phyloP scores from a whole-genome alignment of 2,888 invertebrate species.

The Villa cingulata region DNA sequence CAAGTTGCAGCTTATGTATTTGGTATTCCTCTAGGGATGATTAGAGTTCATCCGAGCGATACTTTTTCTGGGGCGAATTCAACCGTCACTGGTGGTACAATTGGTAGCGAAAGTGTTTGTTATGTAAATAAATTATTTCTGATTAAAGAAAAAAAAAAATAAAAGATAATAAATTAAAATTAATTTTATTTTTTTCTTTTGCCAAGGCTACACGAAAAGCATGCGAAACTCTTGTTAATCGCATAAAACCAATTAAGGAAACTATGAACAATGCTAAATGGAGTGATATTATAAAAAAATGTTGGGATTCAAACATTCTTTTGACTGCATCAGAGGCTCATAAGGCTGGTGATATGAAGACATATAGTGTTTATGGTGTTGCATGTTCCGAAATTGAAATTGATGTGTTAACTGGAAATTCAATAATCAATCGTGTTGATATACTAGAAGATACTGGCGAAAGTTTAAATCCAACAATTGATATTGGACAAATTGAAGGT shows the following conservation, averaged over 20 bases:
- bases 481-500: constrained; percentile 62
- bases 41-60: constrained; percentile 47
- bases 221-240: constrained; percentile 43
- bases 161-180: constrained; percentile 29
- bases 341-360: constrained; percentile 34
- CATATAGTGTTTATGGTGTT: constrained; percentile 47
- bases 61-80: constrained; percentile 48
- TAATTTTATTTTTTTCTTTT: constrained; percentile 42
- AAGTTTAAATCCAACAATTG: constrained; percentile 51
- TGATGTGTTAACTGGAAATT: constrained; percentile 56
- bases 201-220: constrained; percentile 42
- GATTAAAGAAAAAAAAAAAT: neutral
- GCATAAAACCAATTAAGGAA: constrained; percentile 43
- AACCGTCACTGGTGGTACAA: constrained; percentile 47
- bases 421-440: constrained; percentile 45
- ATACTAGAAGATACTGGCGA: constrained; percentile 52
- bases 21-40: constrained; percentile 47
- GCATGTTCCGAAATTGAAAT: constrained; percentile 52
- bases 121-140: constrained; percentile 23
- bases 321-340: constrained; percentile 45
- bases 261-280: constrained; percentile 40
- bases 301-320: constrained; percentile 38
- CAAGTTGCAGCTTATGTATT: constrained; percentile 57
- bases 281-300: constrained; percentile 41
- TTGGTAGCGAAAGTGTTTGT: constrained; percentile 49